A percentile compares a stretch with the other conserved stretches of the same genome.
Conservation (phyloP, 2,113 vertebrate genomes). For the Sebastes fasciatus region DNA sequence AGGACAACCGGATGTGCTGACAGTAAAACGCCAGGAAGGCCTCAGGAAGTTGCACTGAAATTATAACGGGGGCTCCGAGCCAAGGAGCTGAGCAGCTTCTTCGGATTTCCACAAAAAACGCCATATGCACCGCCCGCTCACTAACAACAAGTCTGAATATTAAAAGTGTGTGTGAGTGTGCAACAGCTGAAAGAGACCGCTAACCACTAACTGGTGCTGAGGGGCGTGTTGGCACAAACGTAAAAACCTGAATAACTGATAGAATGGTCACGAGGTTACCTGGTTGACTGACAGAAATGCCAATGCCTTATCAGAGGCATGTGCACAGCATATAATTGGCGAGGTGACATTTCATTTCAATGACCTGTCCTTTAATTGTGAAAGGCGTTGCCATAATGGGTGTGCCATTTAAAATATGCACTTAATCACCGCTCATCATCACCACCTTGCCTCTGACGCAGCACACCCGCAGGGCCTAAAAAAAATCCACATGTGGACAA, state of each 20-base stretch:
- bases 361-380: slow-evolving; percentile 56
- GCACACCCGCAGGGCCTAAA: slow-evolving; percentile 31
- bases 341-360: slow-evolving; percentile 75
- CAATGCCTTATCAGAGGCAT: slow-evolving; percentile 54
- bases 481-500: slow-evolving; percentile 31
- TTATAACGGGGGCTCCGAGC: slow-evolving; percentile 63
- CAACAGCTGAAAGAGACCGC: slow-evolving; percentile 52
- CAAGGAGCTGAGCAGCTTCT: slow-evolving; percentile 50
- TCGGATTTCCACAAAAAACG: slow-evolving; percentile 49
- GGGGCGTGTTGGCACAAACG: slow-evolving; percentile 29
- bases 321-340: slow-evolving; percentile 59
- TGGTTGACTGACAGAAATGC: slow-evolving; percentile 66
- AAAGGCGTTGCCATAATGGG: slow-evolving; percentile 63
- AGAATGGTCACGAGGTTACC: slow-evolving; percentile 43
- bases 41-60: slow-evolving; percentile 61
- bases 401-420: slow-evolving; percentile 63
- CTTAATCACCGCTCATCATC: slow-evolving; percentile 59
- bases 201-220: slow-evolving; percentile 47
- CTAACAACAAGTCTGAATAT: slow-evolving; percentile 45
- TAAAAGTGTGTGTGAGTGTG: slow-evolving; percentile 43
- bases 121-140: slow-evolving; percentile 51
- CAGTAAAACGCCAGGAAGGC: slow-evolving; percentile 53
- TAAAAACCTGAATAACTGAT: slow-evolving; percentile 51
- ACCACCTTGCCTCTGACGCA: slow-evolving; percentile 2
- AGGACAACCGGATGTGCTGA: slow-evolving; percentile 56